Base-by-base conservation (phyloP, 1,140 invertebrate species). In the Phocides pigmalion region DNA sequence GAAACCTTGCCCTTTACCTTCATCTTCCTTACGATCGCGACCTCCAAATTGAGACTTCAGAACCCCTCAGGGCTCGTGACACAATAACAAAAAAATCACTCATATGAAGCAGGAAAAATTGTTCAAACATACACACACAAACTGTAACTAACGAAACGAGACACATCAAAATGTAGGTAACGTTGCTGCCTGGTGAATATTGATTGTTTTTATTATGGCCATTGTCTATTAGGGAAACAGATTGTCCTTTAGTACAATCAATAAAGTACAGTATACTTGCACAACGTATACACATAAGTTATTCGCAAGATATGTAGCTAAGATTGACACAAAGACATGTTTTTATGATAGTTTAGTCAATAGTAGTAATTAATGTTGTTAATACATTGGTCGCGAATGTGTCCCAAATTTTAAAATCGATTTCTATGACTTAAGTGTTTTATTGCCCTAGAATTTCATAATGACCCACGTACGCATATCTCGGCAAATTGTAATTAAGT, bases 401-500 rank as follows among this genome's bases (percentile, higher is more conserved):
- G 54, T 28, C 15, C 41, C 11, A 59, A 44, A 59, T 58, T 46
- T 59, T 32, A 19, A 32, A 58, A 46, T 28, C 8, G 15, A 44
- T 59, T 49, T 25, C 51, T 61, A 58, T 66, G 62, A 47, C 35
- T 56, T 51, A 62, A 58, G 56, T 62, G 28, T 51, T 70, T 62
- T 70, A 62, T 62, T 49, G 47, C 39, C 28, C 51, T 19, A 51
- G 47, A 51, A 62, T 70, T 62, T 70, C 53, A 42, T 70, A 70
- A 66, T 50, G 37, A 32, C 17, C 25, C 35, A 47, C 20, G 32
- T 46, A 50, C 44, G 49, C 47, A 58, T 66, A 61, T 47, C 64
- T 66, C 15, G 16, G 25, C 15, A 17, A 16, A 41, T 28, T 51
- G 47, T 61, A 58, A 51, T 46, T 50, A 44, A 61, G 44, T 32